These are phyloP conservation scores for Dicyrtomina minuta DNA, from an alignment of 2,888 invertebrate species.

Conservation along the genomic window DNA sequence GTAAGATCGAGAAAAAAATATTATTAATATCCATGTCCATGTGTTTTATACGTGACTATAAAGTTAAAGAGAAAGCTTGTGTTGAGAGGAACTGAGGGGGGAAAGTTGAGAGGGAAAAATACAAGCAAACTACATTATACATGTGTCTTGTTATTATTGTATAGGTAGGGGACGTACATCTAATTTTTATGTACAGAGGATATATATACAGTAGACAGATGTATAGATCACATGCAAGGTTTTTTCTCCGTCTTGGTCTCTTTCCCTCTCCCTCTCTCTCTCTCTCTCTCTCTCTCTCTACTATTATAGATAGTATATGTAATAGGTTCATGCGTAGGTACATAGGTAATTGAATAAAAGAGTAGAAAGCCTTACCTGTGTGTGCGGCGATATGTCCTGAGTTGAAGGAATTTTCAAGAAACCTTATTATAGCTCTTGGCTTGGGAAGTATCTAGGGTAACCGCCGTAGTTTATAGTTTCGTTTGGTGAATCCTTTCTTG, in stretches of 20 bases:
- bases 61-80: too few relatives aligned
- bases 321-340: too few relatives aligned
- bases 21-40: too few relatives aligned
- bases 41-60: too few relatives aligned
- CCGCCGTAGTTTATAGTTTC: not conserved
- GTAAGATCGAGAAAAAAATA: too few relatives aligned
- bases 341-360: not conserved
- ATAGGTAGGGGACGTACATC: too few relatives aligned
- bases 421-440: constrained; percentile 8
- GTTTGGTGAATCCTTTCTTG: not conserved
- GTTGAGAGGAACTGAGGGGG: too few relatives aligned
- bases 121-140: too few relatives aligned
- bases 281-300: constrained; percentile 9
- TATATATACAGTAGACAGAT: not conserved
- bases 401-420: constrained; percentile 6
- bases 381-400: not conserved
- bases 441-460: constrained; percentile 18
- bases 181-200: not conserved
- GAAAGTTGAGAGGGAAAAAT: too few relatives aligned
- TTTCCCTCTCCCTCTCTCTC: constrained; percentile 3
- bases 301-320: too few relatives aligned
- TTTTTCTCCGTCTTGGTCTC: not conserved
- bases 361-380: not conserved
- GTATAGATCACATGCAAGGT: too few relatives aligned
- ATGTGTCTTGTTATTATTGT: too few relatives aligned